Evolutionary conservation across 2,113 vertebrate genomes (phyloP), one percentile per base, ranked within the genome.

Genomic region (Brienomyrus longianalis): DNA sequence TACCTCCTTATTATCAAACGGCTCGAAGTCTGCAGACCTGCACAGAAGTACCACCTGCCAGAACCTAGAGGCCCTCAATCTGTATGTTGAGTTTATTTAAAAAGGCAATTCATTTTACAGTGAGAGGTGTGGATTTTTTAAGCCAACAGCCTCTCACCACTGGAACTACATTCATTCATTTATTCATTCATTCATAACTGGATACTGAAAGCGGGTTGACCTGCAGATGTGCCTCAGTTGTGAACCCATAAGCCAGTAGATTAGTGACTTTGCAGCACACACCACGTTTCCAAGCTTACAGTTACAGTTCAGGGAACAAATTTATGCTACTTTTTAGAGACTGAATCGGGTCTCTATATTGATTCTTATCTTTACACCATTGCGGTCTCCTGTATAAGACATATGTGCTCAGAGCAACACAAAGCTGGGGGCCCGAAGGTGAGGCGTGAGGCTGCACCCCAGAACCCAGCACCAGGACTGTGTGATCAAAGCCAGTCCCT

Each of bases 81-180:
- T 88, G 91, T 80, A 88, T 62, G 89, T 90, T 92, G 93, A 91
- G 6, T 43, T 0, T 0, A 8, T 7, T 7, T 39, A 43, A 91
- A 35, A 88, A 45, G 86, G 90, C 23, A 83, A 86, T 50, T 23
- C 51, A 9, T 94, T 95, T 95, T 94, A 94, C 90, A 95, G 90
- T 91, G 90, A 92, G 90, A 94, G 93, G 93, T 93, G 92, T 91
- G 92, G 93, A 94, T 91, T 92, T 90, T 88, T 89, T 74, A 66
- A 90, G 48, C 92, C 35, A 19, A 43, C 13, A 80, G 35, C 74
- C 31, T 43, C 74, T 80, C 13, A 6, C 66, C 83, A 48, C 89
- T 45, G 50, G 56, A 47, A 91, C 77, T 47, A 88, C 27, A 80
- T 39, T 39, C 39, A 39, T 39, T 45, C 43, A 45, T 45, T 45